Conservation (phyloP, 1,140 invertebrate genomes). For the Heliconius hewitsoni region DNA sequence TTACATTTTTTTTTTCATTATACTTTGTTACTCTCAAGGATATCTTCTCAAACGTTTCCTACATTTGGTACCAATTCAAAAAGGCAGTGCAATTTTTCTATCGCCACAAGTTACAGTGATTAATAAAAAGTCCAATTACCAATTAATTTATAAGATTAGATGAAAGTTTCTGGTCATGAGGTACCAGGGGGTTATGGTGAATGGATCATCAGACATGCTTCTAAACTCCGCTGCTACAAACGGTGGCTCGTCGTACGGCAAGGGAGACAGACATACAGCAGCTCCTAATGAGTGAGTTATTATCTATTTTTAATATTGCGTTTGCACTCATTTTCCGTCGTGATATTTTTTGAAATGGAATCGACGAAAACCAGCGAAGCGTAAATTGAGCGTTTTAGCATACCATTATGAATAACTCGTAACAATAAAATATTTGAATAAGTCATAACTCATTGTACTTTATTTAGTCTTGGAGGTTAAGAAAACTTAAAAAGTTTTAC, state of each 20-base stretch:
- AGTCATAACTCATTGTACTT: not conserved
- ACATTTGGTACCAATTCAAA: conserved; percentile 36
- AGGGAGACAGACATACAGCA: conserved; percentile 72
- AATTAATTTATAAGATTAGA: not conserved
- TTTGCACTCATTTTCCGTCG: conserved; percentile 18
- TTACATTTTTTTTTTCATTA: conserved; percentile 2
- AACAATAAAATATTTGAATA: conserved; percentile 8
- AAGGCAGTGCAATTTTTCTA: not conserved
- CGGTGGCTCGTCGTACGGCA: conserved; percentile 66
- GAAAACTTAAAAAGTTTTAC: not conserved
- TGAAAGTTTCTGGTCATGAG: conserved; percentile 56
- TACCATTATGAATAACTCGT: not conserved
- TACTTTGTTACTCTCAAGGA: conserved; percentile 74
- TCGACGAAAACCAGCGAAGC: conserved; percentile 19
- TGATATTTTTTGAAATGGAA: conserved; percentile 21
- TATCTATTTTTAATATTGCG: conserved; percentile 27
- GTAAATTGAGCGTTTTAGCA: conserved; percentile 25
- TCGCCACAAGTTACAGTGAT: not conserved
- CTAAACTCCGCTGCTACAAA: conserved; percentile 44
- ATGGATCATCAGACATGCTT: conserved; percentile 49
- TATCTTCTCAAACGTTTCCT: conserved; percentile 63
- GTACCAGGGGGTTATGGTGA: conserved; percentile 58
- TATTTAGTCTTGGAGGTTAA: not conserved
- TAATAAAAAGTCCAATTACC: not conserved
- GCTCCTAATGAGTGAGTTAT: conserved; percentile 75